phyloP scores from a whole-genome alignment of 2,888 invertebrate genomes.

The Caradrina clavipalpis region DNA sequence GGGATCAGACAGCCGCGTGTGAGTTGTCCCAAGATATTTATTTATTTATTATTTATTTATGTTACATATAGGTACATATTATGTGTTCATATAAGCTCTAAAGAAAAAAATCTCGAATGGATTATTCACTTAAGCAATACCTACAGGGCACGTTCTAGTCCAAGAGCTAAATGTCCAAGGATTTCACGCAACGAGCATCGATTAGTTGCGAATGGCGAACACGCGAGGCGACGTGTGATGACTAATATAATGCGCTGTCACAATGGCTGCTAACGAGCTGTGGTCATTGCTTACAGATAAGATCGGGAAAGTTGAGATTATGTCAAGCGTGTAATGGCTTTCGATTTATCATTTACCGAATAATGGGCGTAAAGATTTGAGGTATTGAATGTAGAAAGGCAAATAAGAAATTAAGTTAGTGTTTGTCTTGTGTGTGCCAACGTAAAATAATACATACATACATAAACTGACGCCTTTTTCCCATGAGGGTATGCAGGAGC shows the following conservation, averaged over 20 bases:
- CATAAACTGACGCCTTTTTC: no score
- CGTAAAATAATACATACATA: no score
- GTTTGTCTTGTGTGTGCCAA: no score
- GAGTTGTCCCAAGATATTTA: no score
- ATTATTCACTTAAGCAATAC: slow-evolving; percentile 8
- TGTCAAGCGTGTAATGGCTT: neutral
- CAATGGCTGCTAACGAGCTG: slow-evolving; percentile 29
- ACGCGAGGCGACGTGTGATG: slow-evolving; percentile 48
- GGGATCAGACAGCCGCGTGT: no score
- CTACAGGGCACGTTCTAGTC: slow-evolving; percentile 14
- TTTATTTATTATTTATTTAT: no score
- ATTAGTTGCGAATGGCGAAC: slow-evolving; percentile 36
- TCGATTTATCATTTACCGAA: neutral
- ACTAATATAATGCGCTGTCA: slow-evolving; percentile 23
- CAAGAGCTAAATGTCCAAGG: slow-evolving; percentile 32
- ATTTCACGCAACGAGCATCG: slow-evolving; percentile 44
- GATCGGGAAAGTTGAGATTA: neutral
- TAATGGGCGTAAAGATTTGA: neutral
- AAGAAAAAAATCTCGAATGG: no score
- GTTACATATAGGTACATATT: no score
- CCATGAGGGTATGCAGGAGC: no score
- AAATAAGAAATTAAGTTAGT: no score
- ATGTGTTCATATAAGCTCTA: no score
- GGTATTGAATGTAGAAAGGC: no score
- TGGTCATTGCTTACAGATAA: slow-evolving; percentile 9